A percentile compares a stretch with the other conserved stretches of the same genome.
Conservation (phyloP, 2,113 vertebrate genomes). For the Anolis carolinensis region DNA sequence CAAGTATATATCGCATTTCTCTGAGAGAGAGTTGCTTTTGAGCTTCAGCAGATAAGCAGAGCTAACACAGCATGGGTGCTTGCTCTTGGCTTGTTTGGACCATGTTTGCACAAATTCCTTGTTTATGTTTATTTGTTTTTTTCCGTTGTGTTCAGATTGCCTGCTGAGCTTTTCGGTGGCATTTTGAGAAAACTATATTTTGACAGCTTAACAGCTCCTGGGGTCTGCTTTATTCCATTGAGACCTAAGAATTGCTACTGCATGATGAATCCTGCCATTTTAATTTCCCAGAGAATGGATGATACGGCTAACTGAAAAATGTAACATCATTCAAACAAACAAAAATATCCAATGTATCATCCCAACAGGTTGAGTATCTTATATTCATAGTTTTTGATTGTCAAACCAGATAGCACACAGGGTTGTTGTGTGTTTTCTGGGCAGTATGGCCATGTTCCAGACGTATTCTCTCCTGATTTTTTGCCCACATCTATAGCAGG, state of each 20-base stretch:
- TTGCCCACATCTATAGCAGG: too few species aligned
- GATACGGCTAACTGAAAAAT: not conserved
- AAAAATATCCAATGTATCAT: not conserved
- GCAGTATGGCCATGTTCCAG: too few species aligned
- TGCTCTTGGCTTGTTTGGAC: not conserved
- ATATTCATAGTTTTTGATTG: not conserved
- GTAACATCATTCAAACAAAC: not conserved
- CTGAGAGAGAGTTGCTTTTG: not conserved
- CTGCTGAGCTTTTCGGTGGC: constrained; percentile 66
- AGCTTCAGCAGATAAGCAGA: not conserved
- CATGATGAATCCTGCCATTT: not conserved
- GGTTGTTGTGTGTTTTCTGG: too few species aligned
- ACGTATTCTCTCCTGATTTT: too few species aligned
- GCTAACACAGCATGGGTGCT: fast-evolving
- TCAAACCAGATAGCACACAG: not conserved
- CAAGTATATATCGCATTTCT: not conserved
- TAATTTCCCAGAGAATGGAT: not conserved
- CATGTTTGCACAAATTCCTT: constrained; percentile 53
- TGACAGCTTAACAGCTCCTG: constrained; percentile 19
- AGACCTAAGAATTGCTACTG: not conserved
- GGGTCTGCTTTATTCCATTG: constrained; percentile 25
- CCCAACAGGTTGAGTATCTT: too few species aligned
- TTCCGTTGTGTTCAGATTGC: constrained; percentile 50
- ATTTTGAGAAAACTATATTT: not conserved
- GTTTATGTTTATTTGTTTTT: constrained; percentile 61